Conservation (phyloP, 2,797 vertebrate genomes). For the Dermochelys coriacea region DNA sequence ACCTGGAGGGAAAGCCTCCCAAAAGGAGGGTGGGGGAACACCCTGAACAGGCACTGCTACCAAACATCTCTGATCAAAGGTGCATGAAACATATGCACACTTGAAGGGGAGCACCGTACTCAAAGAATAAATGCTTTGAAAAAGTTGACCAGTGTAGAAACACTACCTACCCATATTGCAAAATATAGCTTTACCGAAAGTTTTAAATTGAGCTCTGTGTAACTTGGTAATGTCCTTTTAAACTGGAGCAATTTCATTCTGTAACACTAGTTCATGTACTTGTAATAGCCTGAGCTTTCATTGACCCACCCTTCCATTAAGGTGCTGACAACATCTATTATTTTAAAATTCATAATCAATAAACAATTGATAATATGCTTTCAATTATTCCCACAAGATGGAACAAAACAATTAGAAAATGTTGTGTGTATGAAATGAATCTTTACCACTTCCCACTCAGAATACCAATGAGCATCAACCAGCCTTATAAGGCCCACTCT, state of each 20-base stretch:
- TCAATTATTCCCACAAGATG: not conserved
- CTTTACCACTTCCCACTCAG: not conserved
- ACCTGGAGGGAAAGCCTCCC: not conserved
- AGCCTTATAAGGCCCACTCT: not conserved
- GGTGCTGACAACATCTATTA: not conserved
- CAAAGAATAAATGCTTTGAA: not conserved
- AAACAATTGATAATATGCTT: not conserved
- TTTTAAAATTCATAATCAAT: not conserved
- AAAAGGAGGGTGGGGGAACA: not conserved
- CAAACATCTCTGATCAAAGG: not conserved
- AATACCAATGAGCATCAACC: not conserved
- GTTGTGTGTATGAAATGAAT: not conserved
- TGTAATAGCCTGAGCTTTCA: not conserved
- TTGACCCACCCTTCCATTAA: not conserved
- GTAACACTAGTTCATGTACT: not conserved
- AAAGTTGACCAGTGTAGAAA: not conserved
- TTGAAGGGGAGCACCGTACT: not conserved
- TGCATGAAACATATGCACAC: not conserved
- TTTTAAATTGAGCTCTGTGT: not conserved
- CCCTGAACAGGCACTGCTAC: not conserved
- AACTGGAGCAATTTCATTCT: not conserved
- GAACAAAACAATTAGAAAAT: not conserved
- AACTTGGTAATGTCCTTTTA: not conserved
- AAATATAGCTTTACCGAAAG: not conserved
- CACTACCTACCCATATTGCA: not conserved